Conservation (phyloP, 2,888 invertebrate genomes). For the Crematogaster levior region DNA sequence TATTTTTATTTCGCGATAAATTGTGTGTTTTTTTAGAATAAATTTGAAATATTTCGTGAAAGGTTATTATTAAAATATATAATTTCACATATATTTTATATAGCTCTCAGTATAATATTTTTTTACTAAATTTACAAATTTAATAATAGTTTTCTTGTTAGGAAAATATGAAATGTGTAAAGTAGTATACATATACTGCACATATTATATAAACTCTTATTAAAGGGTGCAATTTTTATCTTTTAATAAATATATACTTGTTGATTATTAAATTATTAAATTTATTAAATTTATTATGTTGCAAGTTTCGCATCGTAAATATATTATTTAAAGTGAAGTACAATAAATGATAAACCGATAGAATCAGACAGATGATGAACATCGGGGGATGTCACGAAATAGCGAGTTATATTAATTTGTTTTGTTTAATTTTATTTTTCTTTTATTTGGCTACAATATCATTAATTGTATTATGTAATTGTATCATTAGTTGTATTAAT, state of each 20-base stretch:
- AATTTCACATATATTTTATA: not conserved
- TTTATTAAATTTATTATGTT: not conserved
- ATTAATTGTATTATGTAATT: conserved; percentile 14
- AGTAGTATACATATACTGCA: not conserved
- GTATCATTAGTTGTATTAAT: too few relatives aligned
- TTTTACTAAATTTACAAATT: not conserved
- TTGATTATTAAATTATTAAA: not conserved
- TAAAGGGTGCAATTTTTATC: not conserved
- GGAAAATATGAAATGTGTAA: not conserved
- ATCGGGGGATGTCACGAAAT: not conserved
- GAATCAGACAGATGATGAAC: not conserved
- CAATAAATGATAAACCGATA: not conserved
- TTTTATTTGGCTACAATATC: not conserved
- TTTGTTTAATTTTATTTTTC: not conserved
- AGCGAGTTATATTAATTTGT: not conserved
- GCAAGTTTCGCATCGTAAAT: not conserved
- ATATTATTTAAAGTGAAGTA: not conserved
- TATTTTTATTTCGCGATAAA: not conserved
- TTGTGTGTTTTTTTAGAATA: not conserved
- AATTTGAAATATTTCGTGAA: conserved; percentile 1
- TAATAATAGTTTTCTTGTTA: not conserved
- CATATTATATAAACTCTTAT: not conserved
- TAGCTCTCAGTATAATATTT: not conserved
- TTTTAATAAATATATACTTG: too few relatives aligned
- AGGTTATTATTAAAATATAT: conserved; percentile 8